Evolutionary conservation across 2,888 invertebrate genomes (phyloP).

Genomic region (Platypus cylindrus): DNA sequence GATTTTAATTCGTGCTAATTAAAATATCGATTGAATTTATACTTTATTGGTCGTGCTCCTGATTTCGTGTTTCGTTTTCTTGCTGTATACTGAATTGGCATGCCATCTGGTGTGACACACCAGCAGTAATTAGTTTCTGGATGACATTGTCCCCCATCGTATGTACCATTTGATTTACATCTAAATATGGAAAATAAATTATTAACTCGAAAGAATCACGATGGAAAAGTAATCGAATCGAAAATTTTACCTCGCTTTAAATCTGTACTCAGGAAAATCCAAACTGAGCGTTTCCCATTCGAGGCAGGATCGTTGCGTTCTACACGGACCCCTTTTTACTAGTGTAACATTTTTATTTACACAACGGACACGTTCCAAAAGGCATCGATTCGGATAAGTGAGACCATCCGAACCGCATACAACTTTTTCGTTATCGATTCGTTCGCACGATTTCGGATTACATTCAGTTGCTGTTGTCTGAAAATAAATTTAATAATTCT

Average conservation of each 20-base stretch:
- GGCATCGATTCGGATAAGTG: conserved; percentile 72
- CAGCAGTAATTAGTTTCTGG: conserved; percentile 44
- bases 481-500: too few relatives aligned
- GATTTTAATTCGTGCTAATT: neutral
- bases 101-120: conserved; percentile 76
- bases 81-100: conserved; percentile 69
- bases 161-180: conserved; percentile 45
- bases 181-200: conserved; percentile 8
- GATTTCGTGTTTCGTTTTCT: conserved; percentile 9
- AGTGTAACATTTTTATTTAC: conserved; percentile 57
- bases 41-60: conserved; percentile 13
- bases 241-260: conserved; percentile 11
- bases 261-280: conserved; percentile 13
- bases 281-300: conserved; percentile 20
- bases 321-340: conserved; percentile 61
- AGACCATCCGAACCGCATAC: conserved; percentile 72
- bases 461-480: too few relatives aligned
- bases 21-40: neutral
- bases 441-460: conserved; percentile 29
- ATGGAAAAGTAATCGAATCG: neutral
- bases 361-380: conserved; percentile 65
- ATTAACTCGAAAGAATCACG: neutral
- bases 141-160: conserved; percentile 76
- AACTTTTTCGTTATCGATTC: conserved; percentile 31
- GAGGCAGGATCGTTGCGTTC: conserved; percentile 42